Base-by-base conservation (phyloP, 2,113 vertebrate genomes). In the Collichthys lucidus region DNA sequence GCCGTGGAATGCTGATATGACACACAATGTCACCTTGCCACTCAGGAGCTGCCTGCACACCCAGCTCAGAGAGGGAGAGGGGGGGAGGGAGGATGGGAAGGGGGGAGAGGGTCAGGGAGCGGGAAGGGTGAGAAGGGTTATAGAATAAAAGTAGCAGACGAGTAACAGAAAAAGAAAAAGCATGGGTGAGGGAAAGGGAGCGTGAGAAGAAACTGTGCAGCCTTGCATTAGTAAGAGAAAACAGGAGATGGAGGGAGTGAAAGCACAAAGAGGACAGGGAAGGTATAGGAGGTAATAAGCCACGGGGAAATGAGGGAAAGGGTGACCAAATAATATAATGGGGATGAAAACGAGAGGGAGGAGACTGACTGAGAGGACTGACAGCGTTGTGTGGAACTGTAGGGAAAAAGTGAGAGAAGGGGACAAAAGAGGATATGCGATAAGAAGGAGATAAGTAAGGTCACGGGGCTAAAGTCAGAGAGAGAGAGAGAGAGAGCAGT, bases 1-100 rank as follows among this genome's bases (percentile, higher is more conserved):
- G 96, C 95, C 91, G 86, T 15, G 72, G 95, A 96, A 95, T 94
- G 96, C 96, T 96, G 95, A 97, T 95, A 93, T 91, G 95, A 96
- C 95, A 94, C 91, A 91, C 96, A 97, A 96, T 95, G 97, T 97
- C 97, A 98, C 98, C 97, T 97, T 97, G 96, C 93, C 96, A 94
- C 85, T 94, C 95, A 93, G 93, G 87, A 92, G 81, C 89, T 74
- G 90, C 82, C 76, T 89, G 91, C 91, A 91, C 85, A 88, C 85
- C 91, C 86, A 82, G 84, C 84, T 82, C 86, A 84, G 77, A 80
- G 80, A 78, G 85, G 49, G 62, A 35, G 72, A 15, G n/a, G 4
- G 53, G 53, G 17, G 57, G 15, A n/a, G n/a, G 52, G 26, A 9
- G 68, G 69, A 20, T 50, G 70, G 68, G 77, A 66, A 73, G 70